Percentiles rank a stretch among this genome's conserved stretches.
phyloP scores from a whole-genome alignment of 2,113 vertebrate species.

The Mastomys natalensis region DNA sequence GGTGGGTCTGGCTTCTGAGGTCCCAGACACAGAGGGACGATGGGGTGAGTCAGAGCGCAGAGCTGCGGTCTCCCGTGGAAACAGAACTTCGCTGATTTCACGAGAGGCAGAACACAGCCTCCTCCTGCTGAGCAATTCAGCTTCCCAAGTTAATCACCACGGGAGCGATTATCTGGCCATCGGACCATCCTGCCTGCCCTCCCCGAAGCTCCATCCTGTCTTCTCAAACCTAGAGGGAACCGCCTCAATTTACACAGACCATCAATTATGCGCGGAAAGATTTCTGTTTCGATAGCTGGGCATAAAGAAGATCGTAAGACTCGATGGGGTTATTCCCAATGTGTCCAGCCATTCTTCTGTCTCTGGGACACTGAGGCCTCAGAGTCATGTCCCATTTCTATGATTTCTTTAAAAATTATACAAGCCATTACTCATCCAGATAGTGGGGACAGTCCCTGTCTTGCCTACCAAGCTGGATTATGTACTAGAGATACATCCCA shows the following conservation, averaged over 20 bases:
- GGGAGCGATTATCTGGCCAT: neutral
- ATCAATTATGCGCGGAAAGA: neutral
- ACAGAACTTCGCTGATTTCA: rapidly evolving
- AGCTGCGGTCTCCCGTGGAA: neutral
- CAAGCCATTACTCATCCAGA: rapidly evolving
- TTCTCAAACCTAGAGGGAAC: slow-evolving; percentile 23
- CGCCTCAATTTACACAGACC: neutral
- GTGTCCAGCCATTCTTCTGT: rapidly evolving
- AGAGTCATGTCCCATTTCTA: neutral
- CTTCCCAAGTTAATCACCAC: neutral
- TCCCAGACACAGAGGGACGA: neutral
- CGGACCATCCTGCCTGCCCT: neutral
- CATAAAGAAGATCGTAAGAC: neutral
- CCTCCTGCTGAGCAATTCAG: neutral
- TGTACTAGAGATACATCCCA: rapidly evolving
- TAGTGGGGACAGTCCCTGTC: rapidly evolving
- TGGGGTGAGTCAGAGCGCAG: neutral
- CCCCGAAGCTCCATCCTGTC: neutral
- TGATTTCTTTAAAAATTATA: neutral
- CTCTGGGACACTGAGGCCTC: neutral
- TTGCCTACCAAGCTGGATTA: rapidly evolving
- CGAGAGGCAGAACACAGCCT: rapidly evolving
- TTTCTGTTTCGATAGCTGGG: neutral
- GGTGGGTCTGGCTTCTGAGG: neutral
- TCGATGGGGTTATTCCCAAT: rapidly evolving